Conservation (phyloP, 2,888 invertebrate genomes). For the Osmoderma eremita region DNA sequence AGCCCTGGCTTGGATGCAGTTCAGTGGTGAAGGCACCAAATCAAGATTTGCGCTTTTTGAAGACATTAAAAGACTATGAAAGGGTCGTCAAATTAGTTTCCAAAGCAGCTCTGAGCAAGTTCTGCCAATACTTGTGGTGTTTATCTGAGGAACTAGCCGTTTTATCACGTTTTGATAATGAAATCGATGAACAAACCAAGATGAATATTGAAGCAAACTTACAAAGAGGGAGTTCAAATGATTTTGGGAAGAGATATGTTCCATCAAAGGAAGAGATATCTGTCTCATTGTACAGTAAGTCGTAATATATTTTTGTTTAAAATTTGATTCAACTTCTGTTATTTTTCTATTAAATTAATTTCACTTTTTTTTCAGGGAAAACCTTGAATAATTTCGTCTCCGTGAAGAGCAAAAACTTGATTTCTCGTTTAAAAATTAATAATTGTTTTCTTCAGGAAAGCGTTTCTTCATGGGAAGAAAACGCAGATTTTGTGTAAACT, state of each 20-base stretch:
- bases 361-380: slow-evolving; percentile 37
- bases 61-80: slow-evolving; percentile 43
- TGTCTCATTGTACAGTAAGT: not conserved
- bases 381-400: slow-evolving; percentile 37
- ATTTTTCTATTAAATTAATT: not conserved
- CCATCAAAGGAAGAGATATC: slow-evolving; percentile 6
- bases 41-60: slow-evolving; percentile 46
- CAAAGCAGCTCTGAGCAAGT: slow-evolving; percentile 47
- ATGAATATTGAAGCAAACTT: slow-evolving; percentile 43
- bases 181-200: slow-evolving; percentile 42
- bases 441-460: slow-evolving; percentile 27
- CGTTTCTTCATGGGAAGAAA: slow-evolving; percentile 36
- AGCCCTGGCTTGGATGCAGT: slow-evolving; percentile 51
- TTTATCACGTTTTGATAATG: slow-evolving; percentile 40
- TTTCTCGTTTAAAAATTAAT: slow-evolving; percentile 38
- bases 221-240: slow-evolving; percentile 38
- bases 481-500: too few relatives aligned
- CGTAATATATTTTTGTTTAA: not conserved
- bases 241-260: slow-evolving; percentile 26
- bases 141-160: slow-evolving; percentile 46
- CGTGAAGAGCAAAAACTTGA: slow-evolving; percentile 38
- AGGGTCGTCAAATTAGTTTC: slow-evolving; percentile 45
- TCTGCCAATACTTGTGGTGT: slow-evolving; percentile 48
- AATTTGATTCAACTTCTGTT: too few relatives aligned
- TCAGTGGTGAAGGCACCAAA: slow-evolving; percentile 46